Percentiles rank a stretch among this genome's conserved stretches.
Conservation (phyloP, 2,797 vertebrate genomes). For the Lithobates pipiens region DNA sequence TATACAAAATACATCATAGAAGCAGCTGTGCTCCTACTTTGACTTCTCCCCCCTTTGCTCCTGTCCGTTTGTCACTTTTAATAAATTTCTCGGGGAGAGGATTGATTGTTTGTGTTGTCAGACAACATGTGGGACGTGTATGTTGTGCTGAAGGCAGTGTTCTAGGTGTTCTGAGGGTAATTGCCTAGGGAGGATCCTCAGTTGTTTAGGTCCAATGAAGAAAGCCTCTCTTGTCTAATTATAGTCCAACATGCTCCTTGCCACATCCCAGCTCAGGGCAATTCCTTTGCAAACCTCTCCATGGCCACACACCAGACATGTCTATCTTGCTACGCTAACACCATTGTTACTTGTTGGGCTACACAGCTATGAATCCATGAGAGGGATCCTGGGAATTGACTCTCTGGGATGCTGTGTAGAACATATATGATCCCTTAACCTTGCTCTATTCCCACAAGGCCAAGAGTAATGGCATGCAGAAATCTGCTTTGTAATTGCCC, state of each 20-base stretch:
- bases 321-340: constrained; percentile 56
- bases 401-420: constrained; percentile 22
- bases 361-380: constrained; percentile 10
- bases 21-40: constrained; percentile 43
- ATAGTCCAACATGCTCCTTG: constrained; percentile 68
- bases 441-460: not conserved
- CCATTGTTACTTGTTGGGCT: not conserved
- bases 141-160: constrained; percentile 65
- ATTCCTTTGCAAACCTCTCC: constrained; percentile 71
- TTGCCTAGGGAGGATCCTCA: constrained; percentile 59
- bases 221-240: constrained; percentile 67
- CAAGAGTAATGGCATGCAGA: not conserved
- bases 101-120: constrained; percentile 69
- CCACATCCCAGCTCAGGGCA: constrained; percentile 70
- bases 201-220: constrained; percentile 63
- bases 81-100: constrained; percentile 74
- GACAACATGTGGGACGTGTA: constrained; percentile 65
- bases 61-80: constrained; percentile 69
- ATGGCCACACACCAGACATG: constrained; percentile 68
- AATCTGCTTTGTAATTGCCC: constrained; percentile 1
- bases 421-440: constrained; percentile 35
- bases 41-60: constrained; percentile 51
- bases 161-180: constrained; percentile 65
- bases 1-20: constrained; percentile 44
- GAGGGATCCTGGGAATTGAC: constrained; percentile 27